Percentiles rank a stretch among this genome's conserved stretches.
Conservation (phyloP, 2,888 invertebrate species). For the Druceiella hillmani region DNA sequence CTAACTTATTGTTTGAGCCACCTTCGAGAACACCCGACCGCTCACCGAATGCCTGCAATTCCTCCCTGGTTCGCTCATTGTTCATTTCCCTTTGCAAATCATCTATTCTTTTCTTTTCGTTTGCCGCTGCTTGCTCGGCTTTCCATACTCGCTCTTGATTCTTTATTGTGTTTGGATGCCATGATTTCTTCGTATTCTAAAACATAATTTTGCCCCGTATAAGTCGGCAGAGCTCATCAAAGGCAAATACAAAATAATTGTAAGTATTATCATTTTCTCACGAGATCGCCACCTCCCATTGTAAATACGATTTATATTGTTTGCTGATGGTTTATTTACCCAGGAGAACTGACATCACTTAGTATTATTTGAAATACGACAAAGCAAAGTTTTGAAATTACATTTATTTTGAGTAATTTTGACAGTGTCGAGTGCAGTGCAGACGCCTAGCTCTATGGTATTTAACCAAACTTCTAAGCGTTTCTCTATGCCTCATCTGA, state of each 20-base stretch:
- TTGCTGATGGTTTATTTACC: no score
- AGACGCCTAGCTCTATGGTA: no score
- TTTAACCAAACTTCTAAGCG: no score
- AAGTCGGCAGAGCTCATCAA: background rate
- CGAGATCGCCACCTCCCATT: slow-evolving; percentile 40
- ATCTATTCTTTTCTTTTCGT: slow-evolving; percentile 60
- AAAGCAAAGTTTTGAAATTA: no score
- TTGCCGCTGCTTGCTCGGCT: slow-evolving; percentile 67
- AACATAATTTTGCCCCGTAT: slow-evolving; percentile 7
- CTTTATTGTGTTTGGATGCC: slow-evolving; percentile 73
- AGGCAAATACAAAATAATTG: no score
- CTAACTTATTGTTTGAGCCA: slow-evolving; percentile 56
- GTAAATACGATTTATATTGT: slow-evolving; percentile 7
- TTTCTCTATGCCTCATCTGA: no score
- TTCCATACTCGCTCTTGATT: slow-evolving; percentile 76
- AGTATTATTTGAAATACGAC: no score
- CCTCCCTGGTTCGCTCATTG: slow-evolving; percentile 60
- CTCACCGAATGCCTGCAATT: slow-evolving; percentile 57
- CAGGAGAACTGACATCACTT: no score
- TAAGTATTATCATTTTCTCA: slow-evolving; percentile 24
- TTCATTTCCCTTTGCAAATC: slow-evolving; percentile 64
- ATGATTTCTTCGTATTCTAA: slow-evolving; percentile 73
- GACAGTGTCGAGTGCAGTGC: no score
- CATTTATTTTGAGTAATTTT: no score
- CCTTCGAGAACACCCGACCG: slow-evolving; percentile 44